Conservation (phyloP, 2,797 vertebrate species). For the Capromys pilorides region DNA sequence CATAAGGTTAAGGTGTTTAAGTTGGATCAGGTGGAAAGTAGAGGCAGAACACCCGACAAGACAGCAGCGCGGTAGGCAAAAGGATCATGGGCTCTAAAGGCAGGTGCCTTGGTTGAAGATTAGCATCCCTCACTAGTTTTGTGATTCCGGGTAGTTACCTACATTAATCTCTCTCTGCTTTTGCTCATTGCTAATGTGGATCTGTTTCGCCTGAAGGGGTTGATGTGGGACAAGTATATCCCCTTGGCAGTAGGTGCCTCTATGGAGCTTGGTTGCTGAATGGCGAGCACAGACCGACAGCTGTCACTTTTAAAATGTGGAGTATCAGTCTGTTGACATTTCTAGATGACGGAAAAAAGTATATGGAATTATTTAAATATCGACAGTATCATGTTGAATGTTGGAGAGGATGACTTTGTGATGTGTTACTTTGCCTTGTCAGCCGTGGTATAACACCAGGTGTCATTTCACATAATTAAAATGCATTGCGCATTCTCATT, state of each 20-base stretch:
- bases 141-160: not conserved
- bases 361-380: not conserved
- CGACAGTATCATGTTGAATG: not conserved
- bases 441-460: not conserved
- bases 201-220: not conserved
- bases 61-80: not conserved
- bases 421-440: not conserved
- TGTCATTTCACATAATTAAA: constrained; percentile 49
- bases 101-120: not conserved
- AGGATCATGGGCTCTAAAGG: not conserved
- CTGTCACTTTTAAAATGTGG: constrained; percentile 11
- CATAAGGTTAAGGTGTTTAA: not conserved
- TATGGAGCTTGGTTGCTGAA: constrained; percentile 13
- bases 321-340: not conserved
- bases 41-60: not conserved
- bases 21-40: not conserved
- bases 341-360: not conserved
- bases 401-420: not conserved
- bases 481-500: constrained; percentile 5
- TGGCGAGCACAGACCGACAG: not conserved
- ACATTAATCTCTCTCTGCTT: not conserved
- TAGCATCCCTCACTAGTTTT: not conserved
- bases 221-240: not conserved
- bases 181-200: not conserved
- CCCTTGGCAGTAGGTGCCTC: not conserved